Evolutionary conservation across 2,888 invertebrate genomes (phyloP).

Genomic region (Stenolophus ochropezus): DNA sequence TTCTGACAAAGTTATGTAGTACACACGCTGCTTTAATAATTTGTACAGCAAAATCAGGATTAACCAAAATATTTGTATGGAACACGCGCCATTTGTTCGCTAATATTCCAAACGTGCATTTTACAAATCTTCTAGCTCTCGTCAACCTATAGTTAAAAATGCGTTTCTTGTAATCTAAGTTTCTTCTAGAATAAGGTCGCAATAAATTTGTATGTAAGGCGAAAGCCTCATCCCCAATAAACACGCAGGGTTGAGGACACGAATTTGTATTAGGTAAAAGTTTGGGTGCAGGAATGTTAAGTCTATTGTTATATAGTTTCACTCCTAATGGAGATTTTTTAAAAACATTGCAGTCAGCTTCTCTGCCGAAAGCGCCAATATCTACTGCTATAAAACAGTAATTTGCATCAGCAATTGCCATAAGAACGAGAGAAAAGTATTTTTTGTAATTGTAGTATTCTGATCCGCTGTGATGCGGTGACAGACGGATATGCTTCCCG

Average conservation of each 20-base stretch:
- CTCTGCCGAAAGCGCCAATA: constrained; percentile 61
- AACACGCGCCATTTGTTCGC: constrained; percentile 68
- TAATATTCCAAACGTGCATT: constrained; percentile 62
- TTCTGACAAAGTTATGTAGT: constrained; percentile 63
- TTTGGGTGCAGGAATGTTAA: constrained; percentile 61
- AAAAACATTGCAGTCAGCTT: constrained; percentile 53
- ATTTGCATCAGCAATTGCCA: constrained; percentile 64
- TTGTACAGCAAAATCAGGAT: constrained; percentile 64
- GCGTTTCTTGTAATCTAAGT: constrained; percentile 40
- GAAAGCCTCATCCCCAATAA: constrained; percentile 61
- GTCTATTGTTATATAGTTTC: constrained; percentile 58
- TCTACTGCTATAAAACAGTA: constrained; percentile 61
- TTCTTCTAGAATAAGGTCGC: constrained; percentile 50
- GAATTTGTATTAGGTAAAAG: constrained; percentile 49
- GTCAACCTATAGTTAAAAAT: constrained; percentile 63
- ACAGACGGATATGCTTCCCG: constrained; percentile 62
- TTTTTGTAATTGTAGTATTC: constrained; percentile 63
- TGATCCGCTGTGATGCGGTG: constrained; percentile 54
- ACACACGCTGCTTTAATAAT: constrained; percentile 66
- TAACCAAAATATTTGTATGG: constrained; percentile 66
- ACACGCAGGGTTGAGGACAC: constrained; percentile 55
- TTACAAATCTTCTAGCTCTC: constrained; percentile 54
- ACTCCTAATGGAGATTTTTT: constrained; percentile 58
- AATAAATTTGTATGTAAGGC: constrained; percentile 43
- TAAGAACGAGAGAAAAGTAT: constrained; percentile 61